Evolutionary conservation across 2,888 invertebrate species (phyloP).

Genomic region (Andrena chrysosceles): DNA sequence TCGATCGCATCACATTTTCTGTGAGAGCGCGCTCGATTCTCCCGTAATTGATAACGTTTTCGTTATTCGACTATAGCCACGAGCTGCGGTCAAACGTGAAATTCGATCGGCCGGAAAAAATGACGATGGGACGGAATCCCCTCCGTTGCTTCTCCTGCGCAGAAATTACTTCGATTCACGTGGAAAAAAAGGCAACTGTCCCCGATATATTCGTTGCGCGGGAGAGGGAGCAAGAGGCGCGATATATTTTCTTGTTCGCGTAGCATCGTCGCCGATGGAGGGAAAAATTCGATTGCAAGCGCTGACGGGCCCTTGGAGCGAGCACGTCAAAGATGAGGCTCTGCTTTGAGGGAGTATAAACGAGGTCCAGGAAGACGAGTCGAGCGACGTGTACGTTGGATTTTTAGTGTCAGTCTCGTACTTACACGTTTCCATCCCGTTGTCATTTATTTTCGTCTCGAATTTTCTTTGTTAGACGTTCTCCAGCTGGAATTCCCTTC

Average conservation of each 20-base stretch:
- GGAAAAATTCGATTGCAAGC: not conserved
- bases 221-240: not conserved
- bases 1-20: slow-evolving; percentile 64
- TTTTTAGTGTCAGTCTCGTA: no score
- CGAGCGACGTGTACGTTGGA: no score
- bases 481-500: no score
- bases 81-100: slow-evolving; percentile 50
- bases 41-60: slow-evolving; percentile 72
- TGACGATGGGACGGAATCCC: slow-evolving; percentile 35
- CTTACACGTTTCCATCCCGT: no score
- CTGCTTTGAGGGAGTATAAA: not conserved
- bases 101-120: slow-evolving; percentile 65
- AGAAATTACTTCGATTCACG: slow-evolving; percentile 23
- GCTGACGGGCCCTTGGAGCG: not conserved
- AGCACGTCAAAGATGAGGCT: not conserved
- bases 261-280: not conserved
- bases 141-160: not conserved
- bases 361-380: no score
- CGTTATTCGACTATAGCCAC: slow-evolving; percentile 55
- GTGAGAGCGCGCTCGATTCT: slow-evolving; percentile 53
- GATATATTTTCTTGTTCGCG: not conserved
- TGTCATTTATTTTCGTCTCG: no score
- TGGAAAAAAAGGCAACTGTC: slow-evolving; percentile 11
- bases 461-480: no score
- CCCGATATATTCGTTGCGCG: not conserved